A percentile compares a stretch with the other conserved stretches of the same genome.
phyloP scores from a whole-genome alignment of 2,113 vertebrate genomes.

The Vireo altiloquus region DNA sequence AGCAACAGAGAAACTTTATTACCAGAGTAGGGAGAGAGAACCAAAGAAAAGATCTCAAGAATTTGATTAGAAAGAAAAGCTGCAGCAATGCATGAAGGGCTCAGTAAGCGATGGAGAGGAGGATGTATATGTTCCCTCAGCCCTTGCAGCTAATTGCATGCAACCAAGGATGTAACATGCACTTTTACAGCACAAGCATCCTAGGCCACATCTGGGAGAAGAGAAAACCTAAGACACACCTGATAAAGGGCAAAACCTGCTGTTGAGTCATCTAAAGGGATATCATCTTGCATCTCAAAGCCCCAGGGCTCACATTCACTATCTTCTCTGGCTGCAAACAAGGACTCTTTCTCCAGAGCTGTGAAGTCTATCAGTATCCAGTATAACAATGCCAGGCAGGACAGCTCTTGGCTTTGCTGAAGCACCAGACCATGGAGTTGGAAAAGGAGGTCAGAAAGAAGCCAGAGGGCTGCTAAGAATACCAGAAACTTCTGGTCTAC shows the following conservation, averaged over 20 bases:
- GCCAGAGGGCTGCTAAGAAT: background rate
- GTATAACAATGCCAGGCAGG: accelerated
- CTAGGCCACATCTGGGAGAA: background rate
- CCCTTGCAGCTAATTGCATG: background rate
- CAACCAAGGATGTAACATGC: background rate
- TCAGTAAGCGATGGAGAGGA: background rate
- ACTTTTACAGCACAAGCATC: background rate
- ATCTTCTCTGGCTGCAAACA: background rate
- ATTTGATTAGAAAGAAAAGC: background rate
- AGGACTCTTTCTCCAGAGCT: background rate
- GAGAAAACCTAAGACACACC: background rate
- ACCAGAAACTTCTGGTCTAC: background rate
- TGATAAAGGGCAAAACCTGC: background rate
- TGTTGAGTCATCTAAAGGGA: background rate
- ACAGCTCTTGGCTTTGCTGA: background rate
- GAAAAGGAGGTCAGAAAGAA: background rate
- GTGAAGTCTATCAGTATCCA: background rate
- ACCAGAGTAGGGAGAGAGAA: background rate
- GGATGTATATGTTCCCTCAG: background rate
- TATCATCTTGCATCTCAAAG: background rate
- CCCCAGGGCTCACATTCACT: background rate
- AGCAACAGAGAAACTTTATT: background rate
- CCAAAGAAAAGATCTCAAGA: background rate
- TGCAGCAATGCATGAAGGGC: background rate
- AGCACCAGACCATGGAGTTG: background rate